Conservation (phyloP, 2,888 invertebrate species). For the Amblyteles armatorius region DNA sequence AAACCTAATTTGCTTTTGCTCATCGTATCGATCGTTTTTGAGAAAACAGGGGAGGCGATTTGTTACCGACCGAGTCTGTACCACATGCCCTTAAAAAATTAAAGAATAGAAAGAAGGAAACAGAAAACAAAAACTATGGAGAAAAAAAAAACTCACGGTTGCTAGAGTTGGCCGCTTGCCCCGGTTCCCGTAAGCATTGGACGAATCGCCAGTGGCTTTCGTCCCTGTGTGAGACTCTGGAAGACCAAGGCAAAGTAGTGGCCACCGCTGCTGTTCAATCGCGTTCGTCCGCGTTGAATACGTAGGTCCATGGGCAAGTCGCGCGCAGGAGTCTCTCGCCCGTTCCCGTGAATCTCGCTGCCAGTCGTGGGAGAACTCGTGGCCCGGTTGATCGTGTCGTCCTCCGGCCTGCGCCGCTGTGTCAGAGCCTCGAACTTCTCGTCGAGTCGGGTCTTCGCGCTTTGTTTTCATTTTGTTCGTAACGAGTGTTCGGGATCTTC, state of each 20-base stretch:
- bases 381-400: conserved; percentile 52
- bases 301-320: conserved; percentile 40
- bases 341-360: conserved; percentile 43
- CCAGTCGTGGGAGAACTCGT: conserved; percentile 76
- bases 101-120: no score
- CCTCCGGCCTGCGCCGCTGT: not conserved
- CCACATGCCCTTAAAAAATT: no score
- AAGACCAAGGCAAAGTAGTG: conserved; percentile 5
- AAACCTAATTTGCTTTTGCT: no score
- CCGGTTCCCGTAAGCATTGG: not conserved
- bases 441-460: conserved; percentile 38
- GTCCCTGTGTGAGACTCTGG: not conserved
- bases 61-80: no score
- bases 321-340: conserved; percentile 60
- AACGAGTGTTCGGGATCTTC: not conserved
- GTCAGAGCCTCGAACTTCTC: not conserved
- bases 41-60: no score
- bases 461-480: conserved; percentile 12
- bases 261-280: conserved; percentile 38
- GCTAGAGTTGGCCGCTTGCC: no score
- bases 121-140: no score
- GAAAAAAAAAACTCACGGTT: no score
- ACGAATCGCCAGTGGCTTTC: not conserved
- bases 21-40: no score
- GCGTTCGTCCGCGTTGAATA: conserved; percentile 20